These are phyloP conservation scores for Synanthedon tipuliformis DNA, from an alignment of 2,888 invertebrate species.

Conservation along the genomic window DNA sequence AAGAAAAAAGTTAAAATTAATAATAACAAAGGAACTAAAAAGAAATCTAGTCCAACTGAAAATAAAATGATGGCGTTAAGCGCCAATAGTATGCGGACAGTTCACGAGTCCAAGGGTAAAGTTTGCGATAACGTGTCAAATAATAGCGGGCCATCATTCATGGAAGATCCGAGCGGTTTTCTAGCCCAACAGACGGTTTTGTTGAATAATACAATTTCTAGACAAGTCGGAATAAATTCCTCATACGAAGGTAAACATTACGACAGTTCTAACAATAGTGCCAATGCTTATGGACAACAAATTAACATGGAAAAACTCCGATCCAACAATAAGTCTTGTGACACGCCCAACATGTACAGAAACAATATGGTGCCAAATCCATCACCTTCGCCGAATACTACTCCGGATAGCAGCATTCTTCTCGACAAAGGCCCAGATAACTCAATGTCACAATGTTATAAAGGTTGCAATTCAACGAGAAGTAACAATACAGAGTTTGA, in stretches of 20 bases:
- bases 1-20: conserved; percentile 72
- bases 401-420: conserved; percentile 59
- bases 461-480: conserved; percentile 63
- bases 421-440: conserved; percentile 43
- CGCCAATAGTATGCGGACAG: conserved; percentile 40
- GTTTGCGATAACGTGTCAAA: conserved; percentile 59
- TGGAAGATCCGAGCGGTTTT: conserved; percentile 93
- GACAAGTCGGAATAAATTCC: conserved; percentile 67
- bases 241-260: conserved; percentile 41
- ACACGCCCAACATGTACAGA: conserved; percentile 37
- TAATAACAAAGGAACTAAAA: conserved; percentile 61
- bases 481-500: conserved; percentile 50
- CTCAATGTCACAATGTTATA: conserved; percentile 54
- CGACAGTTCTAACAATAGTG: conserved; percentile 24
- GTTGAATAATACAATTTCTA: conserved; percentile 83
- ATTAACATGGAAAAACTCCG: conserved; percentile 40
- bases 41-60: conserved; percentile 40
- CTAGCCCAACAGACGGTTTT: conserved; percentile 90
- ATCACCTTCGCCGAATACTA: conserved; percentile 52
- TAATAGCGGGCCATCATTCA: conserved; percentile 81
- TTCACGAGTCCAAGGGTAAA: conserved; percentile 49
- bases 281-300: conserved; percentile 20
- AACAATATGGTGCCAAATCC: conserved; percentile 42
- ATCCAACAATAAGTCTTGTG: conserved; percentile 26
- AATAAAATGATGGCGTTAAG: conserved; percentile 38